Evolutionary conservation across 30 jellyfish, hydroid and myxozoan species (phyloP), one percentile per base, ranked within the genome.

Genomic region (Catostylus mosaicus): DNA sequence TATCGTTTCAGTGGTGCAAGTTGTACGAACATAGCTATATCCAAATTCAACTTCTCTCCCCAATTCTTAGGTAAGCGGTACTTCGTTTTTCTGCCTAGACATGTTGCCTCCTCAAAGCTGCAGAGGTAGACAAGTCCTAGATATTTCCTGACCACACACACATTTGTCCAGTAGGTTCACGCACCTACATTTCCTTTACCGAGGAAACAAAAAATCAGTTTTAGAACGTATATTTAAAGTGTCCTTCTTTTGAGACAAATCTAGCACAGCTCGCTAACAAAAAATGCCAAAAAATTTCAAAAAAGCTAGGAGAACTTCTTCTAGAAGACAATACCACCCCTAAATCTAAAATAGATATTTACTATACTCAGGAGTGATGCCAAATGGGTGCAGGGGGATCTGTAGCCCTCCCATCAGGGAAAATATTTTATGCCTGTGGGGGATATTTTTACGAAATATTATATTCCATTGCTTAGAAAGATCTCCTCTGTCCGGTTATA

Each of bases 1-100:
- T n/a, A n/a, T n/a, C n/a, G 45, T 90, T 84, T 9, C 81, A 90
- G 97, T 90, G 97, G 97, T 90, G 97, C 77, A 90, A 68, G 48
- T 73, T 69, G 32, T 90, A 90, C 61, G 97, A 90, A 23, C 97
- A 90, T 36, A 90, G 97, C 69, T 90, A 83, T 65, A 96, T 84
- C 24, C 97, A 90, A 30, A 69, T 90, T 3, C 82, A 90, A 57
- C 75, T 90, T 2, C 89, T 90, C 38, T 83, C 97, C 9, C 97
- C 97, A 27, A 46, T 90, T 20, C 50, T 90, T 43, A 83, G 97
- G 97, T 90, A 40, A 22, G 82, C 30, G 1, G 14, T 16, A 9
- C 63, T 7, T 6, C 63, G 3, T 48, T 2, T 9, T 2, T 2
- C 24, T 48, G 14, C 11, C 20, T 48, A 4, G 54, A 14, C 14